These are phyloP conservation scores for Bombus polaris DNA, from an alignment of 1,140 invertebrate species.

Conservation along the genomic window DNA sequence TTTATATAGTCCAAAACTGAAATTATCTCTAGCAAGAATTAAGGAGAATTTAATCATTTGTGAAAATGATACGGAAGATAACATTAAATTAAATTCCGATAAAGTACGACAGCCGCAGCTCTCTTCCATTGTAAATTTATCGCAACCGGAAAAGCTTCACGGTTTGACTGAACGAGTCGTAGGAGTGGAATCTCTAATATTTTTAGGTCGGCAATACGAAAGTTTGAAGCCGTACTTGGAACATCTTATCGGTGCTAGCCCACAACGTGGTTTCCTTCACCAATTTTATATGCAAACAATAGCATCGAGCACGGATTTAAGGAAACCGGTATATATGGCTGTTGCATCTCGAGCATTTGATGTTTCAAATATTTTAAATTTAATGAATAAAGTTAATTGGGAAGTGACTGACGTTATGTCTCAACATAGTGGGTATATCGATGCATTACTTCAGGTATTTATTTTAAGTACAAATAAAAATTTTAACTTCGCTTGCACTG, in stretches of 20 bases:
- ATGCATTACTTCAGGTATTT: conserved; percentile 86
- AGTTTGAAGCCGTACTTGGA: conserved; percentile 92
- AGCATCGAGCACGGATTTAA: conserved; percentile 87
- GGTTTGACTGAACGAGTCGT: conserved; percentile 94
- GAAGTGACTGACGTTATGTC: conserved; percentile 97
- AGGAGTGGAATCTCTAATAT: conserved; percentile 95
- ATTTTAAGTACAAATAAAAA: background rate
- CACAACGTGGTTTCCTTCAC: conserved; percentile 81
- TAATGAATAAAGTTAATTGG: conserved; percentile 98
- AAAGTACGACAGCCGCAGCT: conserved; percentile 86
- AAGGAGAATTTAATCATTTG: conserved; percentile 86
- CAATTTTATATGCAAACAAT: conserved; percentile 91
- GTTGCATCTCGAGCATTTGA: conserved; percentile 92
- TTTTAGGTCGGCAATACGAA: conserved; percentile 94
- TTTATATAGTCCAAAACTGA: conserved; percentile 87
- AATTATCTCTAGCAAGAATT: conserved; percentile 89
- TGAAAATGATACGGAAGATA: conserved; percentile 72
- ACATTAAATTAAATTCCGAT: conserved; percentile 69
- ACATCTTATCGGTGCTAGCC: conserved; percentile 85
- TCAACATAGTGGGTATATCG: conserved; percentile 95
- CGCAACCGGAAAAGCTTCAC: conserved; percentile 88
- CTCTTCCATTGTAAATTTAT: conserved; percentile 89
- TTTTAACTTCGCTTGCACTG: background rate
- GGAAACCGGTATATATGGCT: conserved; percentile 93
- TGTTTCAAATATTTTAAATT: conserved; percentile 88